Evolutionary conservation across 2,113 vertebrate genomes (phyloP).

Genomic region (Cranoglanis bouderius): DNA sequence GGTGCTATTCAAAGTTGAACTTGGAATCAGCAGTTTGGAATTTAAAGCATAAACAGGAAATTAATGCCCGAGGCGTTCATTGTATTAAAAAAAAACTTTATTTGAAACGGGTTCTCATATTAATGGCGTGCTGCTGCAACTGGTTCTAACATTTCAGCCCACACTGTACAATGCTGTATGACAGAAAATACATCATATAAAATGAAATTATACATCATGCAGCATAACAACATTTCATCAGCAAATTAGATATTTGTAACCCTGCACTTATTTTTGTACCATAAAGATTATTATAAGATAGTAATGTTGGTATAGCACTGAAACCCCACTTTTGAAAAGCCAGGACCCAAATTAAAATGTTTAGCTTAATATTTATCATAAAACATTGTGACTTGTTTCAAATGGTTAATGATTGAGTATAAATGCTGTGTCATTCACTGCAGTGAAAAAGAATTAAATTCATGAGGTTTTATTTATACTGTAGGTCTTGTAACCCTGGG

Average conservation of each 20-base stretch:
- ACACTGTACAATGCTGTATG: not conserved
- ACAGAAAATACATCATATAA: not conserved
- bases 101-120: not conserved
- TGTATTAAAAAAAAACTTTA: not conserved
- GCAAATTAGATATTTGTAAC: not conserved
- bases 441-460: not conserved
- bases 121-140: not conserved
- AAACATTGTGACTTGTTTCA: conserved; percentile 4
- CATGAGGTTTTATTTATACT: conserved; percentile 2
- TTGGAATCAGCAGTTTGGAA: not conserved
- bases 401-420: not conserved
- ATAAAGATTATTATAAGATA: not conserved
- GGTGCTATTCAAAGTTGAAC: not conserved
- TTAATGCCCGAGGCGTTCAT: conserved; percentile 2
- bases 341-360: not conserved
- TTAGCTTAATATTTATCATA: not conserved
- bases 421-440: not conserved
- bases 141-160: not conserved
- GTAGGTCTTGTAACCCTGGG: not conserved
- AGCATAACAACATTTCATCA: not conserved
- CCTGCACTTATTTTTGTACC: not conserved
- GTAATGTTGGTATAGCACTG: not conserved
- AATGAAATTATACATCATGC: not conserved
- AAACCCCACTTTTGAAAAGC: not conserved
- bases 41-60: conserved; percentile 35